A percentile compares a stretch with the other conserved stretches of the same genome.
phyloP scores from a whole-genome alignment of 2,113 vertebrate genomes.

The Aleadryas rufinucha region DNA sequence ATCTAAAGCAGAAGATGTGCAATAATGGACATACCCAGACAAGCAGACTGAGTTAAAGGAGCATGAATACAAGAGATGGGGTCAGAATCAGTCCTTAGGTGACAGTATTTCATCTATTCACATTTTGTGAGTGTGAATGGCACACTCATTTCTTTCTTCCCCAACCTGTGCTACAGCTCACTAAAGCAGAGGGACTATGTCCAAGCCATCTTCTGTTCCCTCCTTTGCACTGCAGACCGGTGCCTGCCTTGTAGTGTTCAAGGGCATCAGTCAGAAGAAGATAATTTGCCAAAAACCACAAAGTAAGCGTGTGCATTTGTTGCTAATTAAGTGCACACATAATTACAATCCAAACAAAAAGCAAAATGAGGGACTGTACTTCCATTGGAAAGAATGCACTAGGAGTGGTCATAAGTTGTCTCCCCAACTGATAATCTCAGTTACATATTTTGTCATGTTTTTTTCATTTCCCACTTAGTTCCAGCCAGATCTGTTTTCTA shows the following conservation, averaged over 20 bases:
- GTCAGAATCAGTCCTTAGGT: background rate
- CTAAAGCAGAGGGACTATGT: background rate
- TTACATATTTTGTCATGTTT: slow-evolving; percentile 28
- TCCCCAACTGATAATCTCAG: background rate
- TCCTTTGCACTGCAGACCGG: background rate
- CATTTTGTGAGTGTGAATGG: background rate
- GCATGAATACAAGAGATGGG: background rate
- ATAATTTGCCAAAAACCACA: background rate
- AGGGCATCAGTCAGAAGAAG: background rate
- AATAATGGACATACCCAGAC: background rate
- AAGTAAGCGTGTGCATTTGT: background rate
- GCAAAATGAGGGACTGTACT: background rate
- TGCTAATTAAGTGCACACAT: background rate
- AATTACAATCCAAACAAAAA: background rate
- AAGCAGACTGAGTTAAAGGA: background rate
- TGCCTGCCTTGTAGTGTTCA: background rate
- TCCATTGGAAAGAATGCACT: background rate
- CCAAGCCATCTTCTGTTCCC: background rate
- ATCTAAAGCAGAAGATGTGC: background rate
- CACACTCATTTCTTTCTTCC: background rate
- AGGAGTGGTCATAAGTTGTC: background rate
- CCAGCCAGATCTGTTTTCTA: slow-evolving; percentile 38
- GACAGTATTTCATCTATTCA: background rate
- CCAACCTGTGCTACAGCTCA: background rate
- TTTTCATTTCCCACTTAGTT: slow-evolving; percentile 27